Conservation (phyloP, 2,797 vertebrate genomes). For the Danio jaintianensis region DNA sequence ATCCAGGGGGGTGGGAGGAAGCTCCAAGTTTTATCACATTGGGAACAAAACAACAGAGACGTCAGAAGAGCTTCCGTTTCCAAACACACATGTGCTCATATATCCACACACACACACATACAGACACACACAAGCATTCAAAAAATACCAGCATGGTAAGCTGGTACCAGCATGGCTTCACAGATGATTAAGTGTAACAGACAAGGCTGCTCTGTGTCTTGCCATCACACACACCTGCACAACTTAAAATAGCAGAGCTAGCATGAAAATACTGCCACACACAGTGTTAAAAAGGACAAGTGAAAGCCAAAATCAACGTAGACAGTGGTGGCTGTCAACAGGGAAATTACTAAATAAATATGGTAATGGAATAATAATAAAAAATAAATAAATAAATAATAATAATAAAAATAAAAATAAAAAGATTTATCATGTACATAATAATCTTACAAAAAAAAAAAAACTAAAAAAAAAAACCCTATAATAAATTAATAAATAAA, state of each 20-base stretch:
- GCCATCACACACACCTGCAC: conserved; percentile 38
- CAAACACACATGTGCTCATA: conserved; percentile 23
- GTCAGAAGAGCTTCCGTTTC: conserved; percentile 44
- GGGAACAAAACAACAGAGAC: conserved; percentile 57
- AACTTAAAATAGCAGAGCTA: conserved; percentile 62
- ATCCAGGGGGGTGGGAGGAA: conserved; percentile 26
- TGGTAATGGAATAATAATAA: not conserved
- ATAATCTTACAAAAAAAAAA: no score
- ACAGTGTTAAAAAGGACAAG: conserved; percentile 46
- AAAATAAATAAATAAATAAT: no score
- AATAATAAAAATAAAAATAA: not conserved
- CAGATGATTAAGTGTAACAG: conserved; percentile 68
- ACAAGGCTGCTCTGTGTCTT: conserved; percentile 51
- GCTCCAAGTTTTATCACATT: conserved; percentile 52
- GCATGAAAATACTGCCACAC: conserved; percentile 72
- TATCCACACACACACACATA: not conserved
- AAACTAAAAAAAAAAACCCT: no score
- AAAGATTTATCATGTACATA: not conserved
- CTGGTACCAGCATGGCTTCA: conserved; percentile 59
- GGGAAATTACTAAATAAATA: not conserved
- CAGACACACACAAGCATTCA: conserved; percentile 38
- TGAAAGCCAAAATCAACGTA: not conserved
- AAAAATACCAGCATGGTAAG: conserved; percentile 50
- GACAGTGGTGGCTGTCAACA: conserved; percentile 4
- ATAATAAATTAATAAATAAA: no score